Percentiles rank a stretch among this genome's conserved stretches.
phyloP scores from a whole-genome alignment of 2,113 vertebrate species.

The Stercorarius parasiticus region DNA sequence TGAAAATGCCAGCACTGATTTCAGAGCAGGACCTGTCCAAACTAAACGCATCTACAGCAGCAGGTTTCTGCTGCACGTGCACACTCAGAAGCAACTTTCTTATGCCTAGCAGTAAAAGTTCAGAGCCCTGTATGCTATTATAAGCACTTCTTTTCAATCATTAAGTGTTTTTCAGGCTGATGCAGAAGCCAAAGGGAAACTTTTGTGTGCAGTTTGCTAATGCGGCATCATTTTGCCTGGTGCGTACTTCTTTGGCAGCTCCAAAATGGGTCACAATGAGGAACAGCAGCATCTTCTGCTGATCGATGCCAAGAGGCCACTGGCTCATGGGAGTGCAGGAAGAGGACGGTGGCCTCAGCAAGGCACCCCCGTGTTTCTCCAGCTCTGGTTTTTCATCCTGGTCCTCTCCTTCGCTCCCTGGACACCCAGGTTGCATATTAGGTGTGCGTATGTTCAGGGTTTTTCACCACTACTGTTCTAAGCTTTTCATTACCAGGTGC shows the following conservation, averaged over 20 bases:
- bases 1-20: neutral
- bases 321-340: rapidly evolving
- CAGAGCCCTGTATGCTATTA: neutral
- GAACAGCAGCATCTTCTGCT: neutral
- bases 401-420: neutral
- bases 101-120: neutral
- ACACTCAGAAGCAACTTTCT: too few species aligned
- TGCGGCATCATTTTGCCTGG: rapidly evolving
- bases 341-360: neutral
- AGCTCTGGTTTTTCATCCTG: neutral
- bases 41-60: neutral
- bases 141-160: neutral
- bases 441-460: rapidly evolving
- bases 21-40: neutral
- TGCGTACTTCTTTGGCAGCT: rapidly evolving
- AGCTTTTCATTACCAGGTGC: rapidly evolving
- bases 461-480: rapidly evolving
- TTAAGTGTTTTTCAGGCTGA: neutral
- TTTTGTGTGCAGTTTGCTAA: neutral
- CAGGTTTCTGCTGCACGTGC: neutral
- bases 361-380: rapidly evolving
- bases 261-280: rapidly evolving
- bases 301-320: neutral
- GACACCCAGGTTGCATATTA: rapidly evolving
- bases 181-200: neutral